phyloP scores from a whole-genome alignment of 2,797 vertebrate genomes.

The Mormyrus hasselquistii region DNA sequence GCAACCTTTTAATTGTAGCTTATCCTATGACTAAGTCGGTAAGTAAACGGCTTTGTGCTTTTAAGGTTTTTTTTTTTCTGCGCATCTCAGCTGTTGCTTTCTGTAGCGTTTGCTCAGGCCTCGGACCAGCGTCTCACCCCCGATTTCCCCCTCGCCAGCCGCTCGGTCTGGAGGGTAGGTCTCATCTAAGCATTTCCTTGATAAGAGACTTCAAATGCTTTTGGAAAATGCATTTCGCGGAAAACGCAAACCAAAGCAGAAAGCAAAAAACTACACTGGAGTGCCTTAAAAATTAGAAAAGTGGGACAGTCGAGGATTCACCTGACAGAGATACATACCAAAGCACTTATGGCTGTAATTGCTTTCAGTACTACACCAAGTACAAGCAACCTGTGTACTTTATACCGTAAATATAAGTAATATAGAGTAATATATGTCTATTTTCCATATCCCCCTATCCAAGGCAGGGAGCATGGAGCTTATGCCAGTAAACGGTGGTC shows the following conservation, averaged over 20 bases:
- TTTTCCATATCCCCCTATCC: background rate
- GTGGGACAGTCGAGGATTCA: background rate
- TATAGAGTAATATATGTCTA: background rate
- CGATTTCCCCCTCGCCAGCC: background rate
- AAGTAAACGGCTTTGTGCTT: background rate
- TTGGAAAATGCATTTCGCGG: background rate
- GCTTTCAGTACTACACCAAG: background rate
- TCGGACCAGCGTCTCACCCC: background rate
- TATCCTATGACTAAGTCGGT: background rate
- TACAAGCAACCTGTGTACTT: background rate
- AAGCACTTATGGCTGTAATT: background rate
- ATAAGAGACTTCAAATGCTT: background rate
- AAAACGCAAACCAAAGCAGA: background rate
- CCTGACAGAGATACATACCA: background rate
- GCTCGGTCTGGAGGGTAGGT: background rate
- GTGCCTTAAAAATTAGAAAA: background rate
- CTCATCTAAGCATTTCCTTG: slow-evolving; percentile 1
- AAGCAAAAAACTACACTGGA: background rate
- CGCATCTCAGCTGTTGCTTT: slow-evolving; percentile 7
- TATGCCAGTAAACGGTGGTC: background rate
- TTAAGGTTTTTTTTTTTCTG: background rate
- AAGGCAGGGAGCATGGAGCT: background rate
- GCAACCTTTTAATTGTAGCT: background rate
- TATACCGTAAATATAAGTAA: background rate
- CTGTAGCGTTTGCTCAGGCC: background rate